Conservation (phyloP, 2,888 invertebrate species). For the Schizaphis graminum region DNA sequence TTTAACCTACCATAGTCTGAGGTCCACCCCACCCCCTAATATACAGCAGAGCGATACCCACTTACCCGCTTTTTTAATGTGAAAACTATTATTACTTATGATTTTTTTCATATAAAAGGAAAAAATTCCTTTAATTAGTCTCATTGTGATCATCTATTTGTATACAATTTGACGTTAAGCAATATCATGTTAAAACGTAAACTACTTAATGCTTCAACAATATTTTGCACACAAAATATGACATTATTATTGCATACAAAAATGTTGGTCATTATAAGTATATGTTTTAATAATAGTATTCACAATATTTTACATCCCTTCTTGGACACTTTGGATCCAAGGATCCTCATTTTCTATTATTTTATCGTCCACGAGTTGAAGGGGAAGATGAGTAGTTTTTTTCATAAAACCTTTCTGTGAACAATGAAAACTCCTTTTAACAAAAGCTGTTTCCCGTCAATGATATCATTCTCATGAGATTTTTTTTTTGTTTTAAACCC, state of each 20-base stretch:
- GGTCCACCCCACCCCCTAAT: too few species aligned
- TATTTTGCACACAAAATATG: neutral
- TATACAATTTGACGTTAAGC: neutral
- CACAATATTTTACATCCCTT: conserved; percentile 25
- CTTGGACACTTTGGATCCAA: conserved; percentile 22
- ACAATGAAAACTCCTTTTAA: conserved; percentile 53
- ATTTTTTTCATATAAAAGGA: neutral
- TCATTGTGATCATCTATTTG: neutral
- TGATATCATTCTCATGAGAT: conserved; percentile 44
- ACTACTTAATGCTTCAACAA: conserved; percentile 5
- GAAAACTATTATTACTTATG: neutral
- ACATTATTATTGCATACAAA: conserved; percentile 9
- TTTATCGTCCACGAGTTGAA: conserved; percentile 34
- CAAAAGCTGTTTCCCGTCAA: conserved; percentile 49
- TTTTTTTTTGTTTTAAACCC: conserved; percentile 27
- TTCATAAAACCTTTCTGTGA: conserved; percentile 38
- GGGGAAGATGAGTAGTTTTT: conserved; percentile 45
- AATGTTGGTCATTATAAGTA: conserved; percentile 19
- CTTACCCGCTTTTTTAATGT: too few species aligned
- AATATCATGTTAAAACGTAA: neutral
- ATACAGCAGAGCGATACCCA: too few species aligned
- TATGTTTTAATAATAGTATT: conserved; percentile 48
- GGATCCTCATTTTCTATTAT: conserved; percentile 52
- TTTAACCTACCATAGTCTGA: too few species aligned
- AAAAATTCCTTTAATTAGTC: neutral